These are phyloP conservation scores for Chionodraco myersi DNA, from an alignment of 2,113 vertebrate species.

Conservation along the genomic window DNA sequence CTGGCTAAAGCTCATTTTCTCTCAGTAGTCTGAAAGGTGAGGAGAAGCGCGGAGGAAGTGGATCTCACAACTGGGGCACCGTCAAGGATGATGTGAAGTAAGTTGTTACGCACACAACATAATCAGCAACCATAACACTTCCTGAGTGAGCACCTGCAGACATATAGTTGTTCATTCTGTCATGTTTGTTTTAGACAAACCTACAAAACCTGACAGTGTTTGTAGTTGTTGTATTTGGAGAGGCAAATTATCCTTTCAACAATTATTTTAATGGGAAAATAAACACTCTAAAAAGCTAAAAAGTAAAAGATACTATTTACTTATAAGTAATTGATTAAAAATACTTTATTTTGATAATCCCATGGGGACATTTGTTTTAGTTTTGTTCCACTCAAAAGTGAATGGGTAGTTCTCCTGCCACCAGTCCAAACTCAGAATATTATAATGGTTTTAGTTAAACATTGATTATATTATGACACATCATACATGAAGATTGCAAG, in stretches of 20 bases:
- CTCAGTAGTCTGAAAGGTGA: conserved; percentile 98
- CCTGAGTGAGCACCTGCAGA: too few species aligned
- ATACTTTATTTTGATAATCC: too few species aligned
- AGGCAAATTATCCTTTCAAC: too few species aligned
- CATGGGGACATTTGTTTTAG: too few species aligned
- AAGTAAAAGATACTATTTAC: too few species aligned
- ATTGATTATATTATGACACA: neutral
- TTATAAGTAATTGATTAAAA: too few species aligned
- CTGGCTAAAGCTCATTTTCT: conserved; percentile 81
- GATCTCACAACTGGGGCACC: conserved; percentile 99
- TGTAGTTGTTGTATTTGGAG: neutral
- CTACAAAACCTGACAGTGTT: neutral
- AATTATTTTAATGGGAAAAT: too few species aligned
- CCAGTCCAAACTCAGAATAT: too few species aligned
- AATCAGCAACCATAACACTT: neutral
- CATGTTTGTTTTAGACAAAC: neutral
- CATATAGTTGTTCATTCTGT: neutral
- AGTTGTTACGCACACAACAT: conserved; percentile 36
- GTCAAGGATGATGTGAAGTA: conserved; percentile 98
- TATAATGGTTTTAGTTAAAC: too few species aligned
- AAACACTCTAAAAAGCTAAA: too few species aligned
- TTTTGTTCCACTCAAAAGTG: too few species aligned
- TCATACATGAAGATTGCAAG: neutral
- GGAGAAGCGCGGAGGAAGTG: conserved; percentile 97
- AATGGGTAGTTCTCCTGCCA: too few species aligned